These are phyloP conservation scores for Phoenoteleia sp. DNA, from an alignment of 2,888 invertebrate genomes.

Conservation along the genomic window DNA sequence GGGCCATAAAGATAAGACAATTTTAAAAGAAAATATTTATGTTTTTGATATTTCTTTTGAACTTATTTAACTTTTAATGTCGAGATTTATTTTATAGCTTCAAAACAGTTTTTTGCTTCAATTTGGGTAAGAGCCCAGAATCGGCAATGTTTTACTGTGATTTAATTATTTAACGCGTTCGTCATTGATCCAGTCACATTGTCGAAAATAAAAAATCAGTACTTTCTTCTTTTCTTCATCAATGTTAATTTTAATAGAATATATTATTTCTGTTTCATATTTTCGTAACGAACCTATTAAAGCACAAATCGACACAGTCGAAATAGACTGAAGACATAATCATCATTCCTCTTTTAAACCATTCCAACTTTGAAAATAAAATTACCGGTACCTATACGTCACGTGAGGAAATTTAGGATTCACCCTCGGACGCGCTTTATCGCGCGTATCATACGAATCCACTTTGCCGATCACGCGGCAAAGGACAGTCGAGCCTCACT, in stretches of 20 bases:
- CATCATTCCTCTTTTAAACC: conserved; percentile 36
- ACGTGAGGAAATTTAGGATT: conserved; percentile 83
- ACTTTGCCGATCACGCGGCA: conserved; percentile 82
- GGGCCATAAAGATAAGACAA: conserved; percentile 27
- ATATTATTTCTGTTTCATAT: neutral
- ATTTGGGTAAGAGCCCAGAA: neutral
- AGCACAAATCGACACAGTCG: conserved; percentile 15
- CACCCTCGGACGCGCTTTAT: conserved; percentile 84
- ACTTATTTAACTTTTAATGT: neutral
- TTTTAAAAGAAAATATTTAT: conserved; percentile 21
- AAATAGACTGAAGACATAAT: conserved; percentile 28
- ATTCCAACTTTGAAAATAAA: conserved; percentile 81
- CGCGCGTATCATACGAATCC: conserved; percentile 83
- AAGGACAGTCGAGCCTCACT: conserved; percentile 81
- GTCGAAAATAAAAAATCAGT: too few relatives aligned
- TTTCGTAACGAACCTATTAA: neutral
- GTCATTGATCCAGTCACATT: neutral
- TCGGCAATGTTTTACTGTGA: neutral
- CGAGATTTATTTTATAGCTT: conserved; percentile 13
- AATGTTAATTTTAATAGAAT: neutral
- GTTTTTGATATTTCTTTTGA: conserved; percentile 17
- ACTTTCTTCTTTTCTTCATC: conserved; percentile 3
- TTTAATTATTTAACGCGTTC: neutral
- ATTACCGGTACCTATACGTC: conserved; percentile 78
- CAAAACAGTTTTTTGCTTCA: conserved; percentile 6